These are phyloP conservation scores for Athalia cordata DNA, from an alignment of 2,888 invertebrate species.

Conservation along the genomic window DNA sequence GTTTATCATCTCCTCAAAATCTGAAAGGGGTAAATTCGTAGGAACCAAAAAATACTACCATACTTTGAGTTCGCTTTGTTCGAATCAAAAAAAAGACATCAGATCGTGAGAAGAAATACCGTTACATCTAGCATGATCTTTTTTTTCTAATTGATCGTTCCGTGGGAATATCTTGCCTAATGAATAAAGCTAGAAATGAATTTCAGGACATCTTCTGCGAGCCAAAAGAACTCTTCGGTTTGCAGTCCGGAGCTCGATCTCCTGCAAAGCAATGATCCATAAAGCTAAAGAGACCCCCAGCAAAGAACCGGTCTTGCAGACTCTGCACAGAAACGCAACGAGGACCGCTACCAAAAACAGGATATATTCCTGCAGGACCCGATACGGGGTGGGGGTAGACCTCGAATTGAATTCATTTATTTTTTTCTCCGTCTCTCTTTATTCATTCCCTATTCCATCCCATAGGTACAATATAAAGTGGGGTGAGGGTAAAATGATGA, in stretches of 20 bases:
- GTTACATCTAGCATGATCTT: neutral
- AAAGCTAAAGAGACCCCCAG: slow-evolving; percentile 55
- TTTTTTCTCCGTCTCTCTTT: no score
- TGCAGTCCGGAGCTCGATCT: neutral
- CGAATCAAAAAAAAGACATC: no score
- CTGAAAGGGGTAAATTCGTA: no score
- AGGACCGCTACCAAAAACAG: neutral
- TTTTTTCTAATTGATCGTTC: neutral
- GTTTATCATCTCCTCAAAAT: no score
- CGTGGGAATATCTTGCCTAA: slow-evolving; percentile 49
- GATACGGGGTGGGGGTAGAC: slow-evolving; percentile 49
- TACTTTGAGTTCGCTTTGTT: no score
- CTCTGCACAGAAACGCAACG: slow-evolving; percentile 41
- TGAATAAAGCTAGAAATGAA: slow-evolving; percentile 42
- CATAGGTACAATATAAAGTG: neutral
- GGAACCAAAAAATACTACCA: no score
- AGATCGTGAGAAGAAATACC: no score
- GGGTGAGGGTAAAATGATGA: slow-evolving; percentile 44
- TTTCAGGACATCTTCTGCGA: neutral
- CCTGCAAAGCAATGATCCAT: neutral
- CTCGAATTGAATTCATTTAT: slow-evolving; percentile 45
- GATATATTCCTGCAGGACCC: neutral
- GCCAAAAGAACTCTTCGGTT: slow-evolving; percentile 33
- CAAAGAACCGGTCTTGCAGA: slow-evolving; percentile 63
- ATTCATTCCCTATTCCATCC: no score